Evolutionary conservation across 2,888 invertebrate species (phyloP).

Genomic region (Drosophila monieri): DNA sequence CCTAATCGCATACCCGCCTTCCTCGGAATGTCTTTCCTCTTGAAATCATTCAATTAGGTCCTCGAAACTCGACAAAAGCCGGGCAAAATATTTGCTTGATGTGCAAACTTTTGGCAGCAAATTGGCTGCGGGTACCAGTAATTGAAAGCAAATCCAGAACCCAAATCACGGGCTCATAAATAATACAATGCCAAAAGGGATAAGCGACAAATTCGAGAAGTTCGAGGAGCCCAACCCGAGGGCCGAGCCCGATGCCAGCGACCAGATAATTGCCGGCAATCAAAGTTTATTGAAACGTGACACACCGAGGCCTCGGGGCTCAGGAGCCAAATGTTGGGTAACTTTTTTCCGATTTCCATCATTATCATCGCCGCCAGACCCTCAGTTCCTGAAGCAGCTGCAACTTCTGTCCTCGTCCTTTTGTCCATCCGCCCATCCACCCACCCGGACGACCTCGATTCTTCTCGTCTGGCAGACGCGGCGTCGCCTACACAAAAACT

Average conservation of each 20-base stretch:
- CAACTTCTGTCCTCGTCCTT: constrained; percentile 7
- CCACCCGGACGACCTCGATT: constrained; percentile 60
- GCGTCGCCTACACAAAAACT: constrained; percentile 59
- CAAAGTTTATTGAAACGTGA: constrained; percentile 72
- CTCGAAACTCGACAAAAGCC: constrained; percentile 20
- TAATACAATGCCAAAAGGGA: constrained; percentile 61
- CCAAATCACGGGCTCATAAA: constrained; percentile 49
- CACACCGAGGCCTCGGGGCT: constrained; percentile 32
- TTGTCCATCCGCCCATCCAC: constrained; percentile 4
- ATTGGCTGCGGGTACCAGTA: constrained; percentile 69
- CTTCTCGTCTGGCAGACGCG: constrained; percentile 62
- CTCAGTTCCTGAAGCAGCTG: constrained; percentile 10
- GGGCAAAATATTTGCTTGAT: constrained; percentile 41
- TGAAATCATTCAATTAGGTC: constrained; percentile 52
- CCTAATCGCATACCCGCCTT: neutral
- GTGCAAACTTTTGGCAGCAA: constrained; percentile 47
- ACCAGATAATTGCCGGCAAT: constrained; percentile 75
- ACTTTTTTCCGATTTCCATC: constrained; percentile 8
- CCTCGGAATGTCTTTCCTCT: constrained; percentile 6
- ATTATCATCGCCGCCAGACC: neutral
- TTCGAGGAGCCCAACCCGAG: neutral
- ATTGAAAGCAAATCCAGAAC: constrained; percentile 61
- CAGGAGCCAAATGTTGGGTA: constrained; percentile 16
- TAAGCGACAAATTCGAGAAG: constrained; percentile 55
- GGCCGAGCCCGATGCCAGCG: constrained; percentile 53